These are phyloP conservation scores for Cyaniris semiargus DNA, from an alignment of 2,888 invertebrate genomes.

Conservation along the genomic window DNA sequence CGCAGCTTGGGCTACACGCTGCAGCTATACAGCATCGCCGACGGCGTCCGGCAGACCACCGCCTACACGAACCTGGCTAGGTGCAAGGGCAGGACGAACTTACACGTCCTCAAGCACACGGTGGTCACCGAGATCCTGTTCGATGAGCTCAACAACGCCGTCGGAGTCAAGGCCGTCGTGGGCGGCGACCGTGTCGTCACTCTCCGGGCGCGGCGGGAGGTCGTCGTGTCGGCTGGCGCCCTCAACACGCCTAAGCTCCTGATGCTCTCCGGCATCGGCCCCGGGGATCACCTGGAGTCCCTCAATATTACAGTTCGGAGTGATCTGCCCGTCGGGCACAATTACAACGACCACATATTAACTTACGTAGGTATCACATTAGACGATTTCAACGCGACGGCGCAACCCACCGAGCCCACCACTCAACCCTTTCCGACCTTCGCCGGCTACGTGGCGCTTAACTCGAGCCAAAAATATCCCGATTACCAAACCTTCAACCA, in stretches of 20 bases:
- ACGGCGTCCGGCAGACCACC: slow-evolving; percentile 49
- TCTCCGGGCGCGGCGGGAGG: slow-evolving; percentile 48
- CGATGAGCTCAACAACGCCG: slow-evolving; percentile 49
- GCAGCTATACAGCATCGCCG: slow-evolving; percentile 47
- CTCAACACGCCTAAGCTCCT: slow-evolving; percentile 52
- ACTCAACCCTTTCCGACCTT: slow-evolving; percentile 40
- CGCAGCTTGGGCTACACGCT: slow-evolving; percentile 50
- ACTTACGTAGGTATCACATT: slow-evolving; percentile 34
- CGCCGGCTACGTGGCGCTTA: slow-evolving; percentile 42
- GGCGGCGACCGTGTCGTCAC: slow-evolving; percentile 40
- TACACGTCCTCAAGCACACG: slow-evolving; percentile 49
- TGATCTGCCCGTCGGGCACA: background rate
- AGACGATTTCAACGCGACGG: slow-evolving; percentile 34
- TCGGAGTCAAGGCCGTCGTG: slow-evolving; percentile 46
- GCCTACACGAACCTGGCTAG: slow-evolving; percentile 48
- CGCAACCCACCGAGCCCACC: slow-evolving; percentile 37
- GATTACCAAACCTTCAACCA: slow-evolving; percentile 47
- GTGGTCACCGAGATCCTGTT: slow-evolving; percentile 50
- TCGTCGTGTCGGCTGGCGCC: slow-evolving; percentile 53
- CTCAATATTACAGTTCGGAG: slow-evolving; percentile 14
- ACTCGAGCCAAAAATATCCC: slow-evolving; percentile 43
- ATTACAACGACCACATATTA: background rate
- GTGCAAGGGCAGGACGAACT: slow-evolving; percentile 46
- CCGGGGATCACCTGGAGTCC: slow-evolving; percentile 47
- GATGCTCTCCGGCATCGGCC: slow-evolving; percentile 57